A percentile compares a stretch with the other conserved stretches of the same genome.
Conservation (phyloP, 2,888 invertebrate species). For the Biston betularia region DNA sequence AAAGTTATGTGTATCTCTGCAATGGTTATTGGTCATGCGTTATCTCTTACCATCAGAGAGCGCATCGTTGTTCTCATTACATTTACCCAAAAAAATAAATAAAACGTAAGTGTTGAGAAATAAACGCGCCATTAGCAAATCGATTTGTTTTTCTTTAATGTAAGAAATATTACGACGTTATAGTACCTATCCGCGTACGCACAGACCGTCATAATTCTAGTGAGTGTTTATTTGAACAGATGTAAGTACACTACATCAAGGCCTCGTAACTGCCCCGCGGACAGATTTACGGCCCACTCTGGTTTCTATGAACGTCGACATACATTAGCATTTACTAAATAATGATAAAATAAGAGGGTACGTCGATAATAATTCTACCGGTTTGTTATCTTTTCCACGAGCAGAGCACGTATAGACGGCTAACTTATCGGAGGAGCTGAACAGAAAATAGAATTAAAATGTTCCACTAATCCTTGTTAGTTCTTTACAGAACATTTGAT, state of each 20-base stretch:
- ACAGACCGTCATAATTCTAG: constrained; percentile 55
- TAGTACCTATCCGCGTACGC: constrained; percentile 12
- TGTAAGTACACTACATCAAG: constrained; percentile 56
- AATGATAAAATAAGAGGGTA: constrained; percentile 63
- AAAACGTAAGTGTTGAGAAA: constrained; percentile 17
- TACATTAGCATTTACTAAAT: constrained; percentile 74
- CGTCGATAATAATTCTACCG: constrained; percentile 68
- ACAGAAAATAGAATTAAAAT: background rate
- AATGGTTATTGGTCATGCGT: too few species aligned
- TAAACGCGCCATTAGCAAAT: constrained; percentile 26
- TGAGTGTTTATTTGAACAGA: constrained; percentile 69
- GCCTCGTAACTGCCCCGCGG: constrained; percentile 56
- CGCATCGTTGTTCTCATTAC: too few species aligned
- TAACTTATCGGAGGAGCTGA: background rate
- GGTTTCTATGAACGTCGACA: constrained; percentile 74
- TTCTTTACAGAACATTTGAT: background rate
- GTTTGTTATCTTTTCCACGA: constrained; percentile 61
- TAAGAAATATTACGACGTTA: constrained; percentile 37
- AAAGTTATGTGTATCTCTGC: too few species aligned
- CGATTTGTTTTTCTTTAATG: constrained; percentile 40
- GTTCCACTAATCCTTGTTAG: too few species aligned
- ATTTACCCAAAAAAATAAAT: background rate
- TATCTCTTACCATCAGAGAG: too few species aligned
- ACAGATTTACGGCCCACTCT: constrained; percentile 68
- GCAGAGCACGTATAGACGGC: constrained; percentile 26